phyloP scores from a whole-genome alignment of 2,797 vertebrate genomes.

The Ptychobarbus kaznakovi region DNA sequence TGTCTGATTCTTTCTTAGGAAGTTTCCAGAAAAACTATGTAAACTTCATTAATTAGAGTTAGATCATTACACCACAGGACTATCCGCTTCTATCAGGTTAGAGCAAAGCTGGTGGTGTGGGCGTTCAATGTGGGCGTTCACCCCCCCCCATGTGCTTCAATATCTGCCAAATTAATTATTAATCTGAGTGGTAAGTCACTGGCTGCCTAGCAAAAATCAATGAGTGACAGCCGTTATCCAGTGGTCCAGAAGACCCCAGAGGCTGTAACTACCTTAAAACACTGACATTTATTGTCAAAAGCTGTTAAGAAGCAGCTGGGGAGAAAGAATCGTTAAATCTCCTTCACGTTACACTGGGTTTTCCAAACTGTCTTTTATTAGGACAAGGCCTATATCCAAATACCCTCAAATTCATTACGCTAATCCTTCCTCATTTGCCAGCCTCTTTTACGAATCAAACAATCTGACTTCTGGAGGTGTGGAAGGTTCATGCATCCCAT shows the following conservation, averaged over 20 bases:
- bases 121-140: not conserved
- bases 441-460: conserved; percentile 32
- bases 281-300: conserved; percentile 36
- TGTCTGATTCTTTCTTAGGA: not conserved
- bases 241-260: conserved; percentile 29
- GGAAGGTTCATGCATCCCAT: conserved; percentile 21
- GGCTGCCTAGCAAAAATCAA: conserved; percentile 38
- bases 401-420: conserved; percentile 35
- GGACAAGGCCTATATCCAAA: conserved; percentile 39
- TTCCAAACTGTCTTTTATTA: conserved; percentile 46
- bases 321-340: conserved; percentile 35
- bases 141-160: conserved; percentile 24
- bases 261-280: conserved; percentile 15
- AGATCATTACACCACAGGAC: conserved; percentile 1
- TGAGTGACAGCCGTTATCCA: conserved; percentile 39
- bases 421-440: conserved; percentile 51
- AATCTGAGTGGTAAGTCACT: conserved; percentile 38
- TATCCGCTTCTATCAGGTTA: not conserved
- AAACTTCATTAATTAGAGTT: conserved; percentile 2
- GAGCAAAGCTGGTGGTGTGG: not conserved
- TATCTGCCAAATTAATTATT: conserved; percentile 55
- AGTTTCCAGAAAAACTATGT: not conserved
- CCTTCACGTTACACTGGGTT: conserved; percentile 7
- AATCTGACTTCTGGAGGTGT: conserved; percentile 39
- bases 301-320: conserved; percentile 13